These are phyloP conservation scores for Sericinus montela DNA, from an alignment of 2,888 invertebrate genomes.

Conservation along the genomic window DNA sequence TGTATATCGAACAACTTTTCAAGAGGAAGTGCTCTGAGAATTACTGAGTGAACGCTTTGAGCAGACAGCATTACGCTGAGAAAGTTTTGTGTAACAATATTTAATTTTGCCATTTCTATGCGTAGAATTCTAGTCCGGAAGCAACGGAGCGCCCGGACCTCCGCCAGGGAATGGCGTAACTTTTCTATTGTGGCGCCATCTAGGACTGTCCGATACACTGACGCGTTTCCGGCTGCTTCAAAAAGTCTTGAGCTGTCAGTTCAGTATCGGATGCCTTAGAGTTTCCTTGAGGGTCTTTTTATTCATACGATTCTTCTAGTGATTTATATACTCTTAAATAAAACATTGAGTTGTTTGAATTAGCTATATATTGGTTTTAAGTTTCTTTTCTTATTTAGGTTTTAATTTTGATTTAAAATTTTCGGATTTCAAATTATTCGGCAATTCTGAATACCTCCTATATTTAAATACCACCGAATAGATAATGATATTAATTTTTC, in stretches of 20 bases:
- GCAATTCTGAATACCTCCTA: no score
- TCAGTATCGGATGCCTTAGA: constrained; percentile 60
- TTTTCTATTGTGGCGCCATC: constrained; percentile 72
- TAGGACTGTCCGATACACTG: constrained; percentile 69
- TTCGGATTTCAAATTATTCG: no score
- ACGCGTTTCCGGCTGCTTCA: constrained; percentile 74
- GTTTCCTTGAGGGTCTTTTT: constrained; percentile 72
- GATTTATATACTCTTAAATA: constrained; percentile 55
- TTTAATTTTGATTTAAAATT: no score
- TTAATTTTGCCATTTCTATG: constrained; percentile 77
- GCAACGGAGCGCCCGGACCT: constrained; percentile 44
- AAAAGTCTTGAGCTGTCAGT: constrained; percentile 71
- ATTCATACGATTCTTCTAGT: constrained; percentile 47
- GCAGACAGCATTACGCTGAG: constrained; percentile 62
- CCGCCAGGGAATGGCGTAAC: constrained; percentile 48
- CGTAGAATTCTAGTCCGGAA: constrained; percentile 64
- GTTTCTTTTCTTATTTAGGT: no score
- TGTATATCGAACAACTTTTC: constrained; percentile 53
- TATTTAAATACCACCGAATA: no score
- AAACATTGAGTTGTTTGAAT: background rate
- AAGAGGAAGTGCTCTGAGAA: constrained; percentile 53
- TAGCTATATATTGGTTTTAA: background rate
- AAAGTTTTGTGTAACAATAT: constrained; percentile 75
- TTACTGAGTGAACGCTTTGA: constrained; percentile 52
- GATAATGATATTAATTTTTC: no score